Base-by-base conservation (phyloP, 2,888 invertebrate genomes). In the Eupithecia subfuscata region DNA sequence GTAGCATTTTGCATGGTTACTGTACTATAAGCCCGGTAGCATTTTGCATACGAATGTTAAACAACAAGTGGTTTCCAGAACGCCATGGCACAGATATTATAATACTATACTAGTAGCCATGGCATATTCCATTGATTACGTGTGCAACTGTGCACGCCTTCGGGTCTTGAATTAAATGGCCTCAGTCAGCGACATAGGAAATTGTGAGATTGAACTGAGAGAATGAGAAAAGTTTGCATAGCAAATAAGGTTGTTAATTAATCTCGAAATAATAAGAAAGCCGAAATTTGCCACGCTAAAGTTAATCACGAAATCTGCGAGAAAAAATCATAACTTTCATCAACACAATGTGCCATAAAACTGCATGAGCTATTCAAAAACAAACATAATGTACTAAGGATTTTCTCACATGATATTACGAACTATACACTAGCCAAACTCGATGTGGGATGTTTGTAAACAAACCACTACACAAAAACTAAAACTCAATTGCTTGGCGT, bases 311-410 rank as follows among this genome's bases (percentile, higher is more conserved):
- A 63, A 63, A 63, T 63, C 16, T 30, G 30, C 63, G 16, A 30
- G 43, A 63, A 16, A 73, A 69, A 43, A 65, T 63, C 30, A 56
- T 63, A 64, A 72, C 72, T 69, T 74, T 74, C 52, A 65, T 25
- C 48, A 22, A 14, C 52, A 74, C 74, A 74, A 74, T 67, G 70
- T 56, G 67, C 43, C 9, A 67, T 74, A 40, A 73, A 60, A 74
- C 52, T 22, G 14, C 30, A 22, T 52, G 56, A 12, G 12, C 22
- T 56, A 56, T 56, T 56, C n/a, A 37, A 72, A 56, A 70, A 70
- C 56, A 56, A 69, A 64, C 25, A 64, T 56, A 7, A 5, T 11
- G 22, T 18, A 1, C 37, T 52, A 56, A 9, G 22, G 12, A 56
- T 56, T 22, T 56, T 56, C 56, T 12, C 56, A 56, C 52, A 56